Evolutionary conservation across 2,888 invertebrate species (phyloP), one percentile per base, ranked within the genome.

Genomic region (Trissoscelio sp.): DNA sequence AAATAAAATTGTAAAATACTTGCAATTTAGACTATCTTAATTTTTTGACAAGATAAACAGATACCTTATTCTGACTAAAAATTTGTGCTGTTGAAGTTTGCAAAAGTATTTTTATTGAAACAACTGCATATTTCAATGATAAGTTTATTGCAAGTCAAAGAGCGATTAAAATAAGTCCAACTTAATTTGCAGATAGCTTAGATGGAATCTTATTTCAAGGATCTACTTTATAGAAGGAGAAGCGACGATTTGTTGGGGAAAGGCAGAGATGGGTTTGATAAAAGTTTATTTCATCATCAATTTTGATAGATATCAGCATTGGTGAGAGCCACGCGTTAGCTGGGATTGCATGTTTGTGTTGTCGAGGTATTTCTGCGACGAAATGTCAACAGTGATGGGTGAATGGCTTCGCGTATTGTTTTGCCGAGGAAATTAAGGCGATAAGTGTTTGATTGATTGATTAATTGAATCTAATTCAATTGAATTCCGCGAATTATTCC

Each of bases 211-310:
- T 34, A 46, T 70, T 57, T 46, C 57, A 37, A 31, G 55, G 42
- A 48, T 72, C 14, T 39, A 28, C 9, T 48, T 60, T 57, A 46
- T 57, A 12, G 42, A 53, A 64, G 53, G 44, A 42, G 58, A 53
- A 28, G n/a, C 58, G 75, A 75, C 64, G 57, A 51, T 57, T 75
- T 24, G 58, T 24, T 28, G 39, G 74, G 69, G 67, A 77, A 69
- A 67, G 77, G 77, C 67, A 60, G 67, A 60, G 67, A 77, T 77
- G 67, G 58, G 12, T 60, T 67, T 60, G 75, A 77, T 77, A 77
- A 77, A 67, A 67, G 31, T 77, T 69, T 60, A 69, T 77, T 77
- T 58, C 75, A 44, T 77, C 75, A 77, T 77, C 77, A 69, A 77
- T 77, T 77, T 46, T 62, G 77, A 77, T 77, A 60, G 46, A 77